Base-by-base conservation (phyloP, 2,797 vertebrate species). In the Loriculus beryllinus region DNA sequence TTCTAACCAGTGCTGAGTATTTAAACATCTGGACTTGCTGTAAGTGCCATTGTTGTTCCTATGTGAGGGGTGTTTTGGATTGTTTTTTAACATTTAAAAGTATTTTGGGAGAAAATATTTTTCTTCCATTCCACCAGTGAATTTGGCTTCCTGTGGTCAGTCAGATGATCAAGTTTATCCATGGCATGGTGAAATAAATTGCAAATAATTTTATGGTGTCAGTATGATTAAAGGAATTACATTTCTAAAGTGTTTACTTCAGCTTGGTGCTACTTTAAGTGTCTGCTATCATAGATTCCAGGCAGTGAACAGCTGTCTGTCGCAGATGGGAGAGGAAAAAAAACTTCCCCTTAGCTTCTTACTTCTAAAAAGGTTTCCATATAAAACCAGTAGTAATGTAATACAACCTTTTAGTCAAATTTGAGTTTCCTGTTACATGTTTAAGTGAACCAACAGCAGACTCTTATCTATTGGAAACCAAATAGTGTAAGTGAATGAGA, bases 241-340 rank as follows among this genome's bases (percentile, higher is more conserved):
- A 59, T 88, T 88, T 88, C 70, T 33, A 3, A 77, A 78, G 90
- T 33, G 29, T 87, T 84, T 90, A 48, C 79, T 93, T 45, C 45
- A 49, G 83, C 88, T 49, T 54, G 84, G 88, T 84, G 82, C 80
- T 95, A n/a, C 90, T 90, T 89, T 67, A 75, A 78, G 91, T 82
- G 92, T 74, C 92, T 96, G 67, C 93, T 96, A 23, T 75, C 93
- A 45, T 80, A 87, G 95, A 88, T 89, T 94, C 82, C 91, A 62
- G 64, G 85, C 71, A 63, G 80, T 17, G 67, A 72, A 39, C 88
- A 96, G 92, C 71, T 94, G 95, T 92, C 95, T 93, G 88, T 95
- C 74, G 5, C 54, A 92, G 89, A 83, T 91, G 92, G 63, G 71
- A 84, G 91, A 70, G 43, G 22, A 20, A 92, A 87, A 94, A 90